These are phyloP conservation scores for Luidia sarsii DNA, from an alignment of 53 echinoderm and acorn worm genomes.

Conservation along the genomic window DNA sequence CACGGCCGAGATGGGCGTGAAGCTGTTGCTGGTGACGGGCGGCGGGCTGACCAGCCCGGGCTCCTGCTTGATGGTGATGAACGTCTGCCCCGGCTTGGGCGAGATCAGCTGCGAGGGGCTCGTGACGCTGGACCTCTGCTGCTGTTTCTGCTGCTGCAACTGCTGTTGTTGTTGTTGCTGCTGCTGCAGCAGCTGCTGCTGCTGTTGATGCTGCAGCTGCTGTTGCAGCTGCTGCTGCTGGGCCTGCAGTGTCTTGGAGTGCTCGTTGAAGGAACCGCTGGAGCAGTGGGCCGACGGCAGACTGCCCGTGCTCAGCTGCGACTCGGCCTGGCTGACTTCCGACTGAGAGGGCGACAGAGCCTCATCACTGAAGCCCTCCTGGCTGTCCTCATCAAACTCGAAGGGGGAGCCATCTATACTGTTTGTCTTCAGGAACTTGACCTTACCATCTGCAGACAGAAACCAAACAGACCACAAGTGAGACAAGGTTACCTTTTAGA, in stretches of 20 bases:
- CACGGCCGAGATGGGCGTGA: conserved; percentile 36
- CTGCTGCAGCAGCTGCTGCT: conserved; percentile 36
- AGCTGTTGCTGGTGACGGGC: conserved; percentile 39
- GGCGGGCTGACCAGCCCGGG: conserved; percentile 88
- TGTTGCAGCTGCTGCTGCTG: conserved; percentile 26
- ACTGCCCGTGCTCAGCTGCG: conserved; percentile 42
- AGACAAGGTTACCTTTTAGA: too few species aligned
- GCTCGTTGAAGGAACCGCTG: conserved; percentile 1
- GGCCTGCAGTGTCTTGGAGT: conserved; percentile 8
- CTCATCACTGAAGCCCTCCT: conserved; percentile 71
- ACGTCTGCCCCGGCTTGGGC: conserved; percentile 45
- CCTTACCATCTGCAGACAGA: conserved; percentile 77
- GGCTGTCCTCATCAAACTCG: conserved; percentile 88
- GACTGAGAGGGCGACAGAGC: conserved; percentile 90
- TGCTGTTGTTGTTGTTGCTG: conserved; percentile 34
- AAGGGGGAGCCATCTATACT: conserved; percentile 48
- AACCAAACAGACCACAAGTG: conserved; percentile 28
- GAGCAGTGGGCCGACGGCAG: conserved; percentile 34
- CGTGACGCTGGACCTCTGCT: conserved; percentile 29
- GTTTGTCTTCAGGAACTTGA: conserved; percentile 89
- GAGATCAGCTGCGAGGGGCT: conserved; percentile 31
- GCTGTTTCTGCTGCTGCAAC: conserved; percentile 31
- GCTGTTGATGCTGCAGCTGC: too few species aligned
- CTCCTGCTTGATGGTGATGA: conserved; percentile 78
- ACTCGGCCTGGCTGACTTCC: conserved; percentile 60